phyloP scores from a whole-genome alignment of 2,888 invertebrate species.

The Gisinianus flammeolus region DNA sequence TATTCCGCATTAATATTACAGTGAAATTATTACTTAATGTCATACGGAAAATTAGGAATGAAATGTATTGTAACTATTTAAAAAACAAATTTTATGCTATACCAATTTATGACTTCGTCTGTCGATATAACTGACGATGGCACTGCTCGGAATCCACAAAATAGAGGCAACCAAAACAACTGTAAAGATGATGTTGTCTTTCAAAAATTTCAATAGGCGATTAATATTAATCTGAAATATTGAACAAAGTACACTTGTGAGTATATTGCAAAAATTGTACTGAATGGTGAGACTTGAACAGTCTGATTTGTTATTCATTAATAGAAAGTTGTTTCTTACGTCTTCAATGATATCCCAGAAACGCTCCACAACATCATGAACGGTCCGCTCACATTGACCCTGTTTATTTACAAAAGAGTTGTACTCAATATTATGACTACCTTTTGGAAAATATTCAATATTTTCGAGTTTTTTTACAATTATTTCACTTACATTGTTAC shows the following conservation, averaged over 20 bases:
- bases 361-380: slow-evolving; percentile 92
- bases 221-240: slow-evolving; percentile 92
- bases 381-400: slow-evolving; percentile 93
- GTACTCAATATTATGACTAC: background rate
- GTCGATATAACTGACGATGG: slow-evolving; percentile 56
- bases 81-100: no score
- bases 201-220: slow-evolving; percentile 84
- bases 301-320: background rate
- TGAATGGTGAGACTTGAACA: no score
- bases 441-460: background rate
- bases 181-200: slow-evolving; percentile 92
- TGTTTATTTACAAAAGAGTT: slow-evolving; percentile 62
- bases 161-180: slow-evolving; percentile 89
- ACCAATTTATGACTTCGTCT: slow-evolving; percentile 56
- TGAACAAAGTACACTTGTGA: no score
- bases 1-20: no score
- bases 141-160: slow-evolving; percentile 83
- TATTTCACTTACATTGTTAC: slow-evolving; percentile 76
- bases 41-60: no score
- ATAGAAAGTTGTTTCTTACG: slow-evolving; percentile 60
- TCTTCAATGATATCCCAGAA: slow-evolving; percentile 98
- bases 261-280: no score
- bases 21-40: no score
- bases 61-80: no score
- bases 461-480: slow-evolving; percentile 9